Evolutionary conservation across 2,113 vertebrate genomes (phyloP).

Genomic region (Apteryx mantelli): DNA sequence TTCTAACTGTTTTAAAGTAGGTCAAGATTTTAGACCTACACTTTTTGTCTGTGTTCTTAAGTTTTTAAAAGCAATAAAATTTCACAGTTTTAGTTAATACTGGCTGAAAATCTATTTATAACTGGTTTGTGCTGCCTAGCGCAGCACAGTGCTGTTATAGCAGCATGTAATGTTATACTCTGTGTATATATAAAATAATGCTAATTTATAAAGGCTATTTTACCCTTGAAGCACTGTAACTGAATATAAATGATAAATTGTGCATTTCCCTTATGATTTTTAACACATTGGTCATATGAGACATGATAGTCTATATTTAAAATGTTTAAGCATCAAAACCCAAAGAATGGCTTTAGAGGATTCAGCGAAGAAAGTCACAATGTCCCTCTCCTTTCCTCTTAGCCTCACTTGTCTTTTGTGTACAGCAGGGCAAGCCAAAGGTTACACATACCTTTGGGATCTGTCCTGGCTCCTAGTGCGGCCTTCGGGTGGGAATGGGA

Average conservation of each 20-base stretch:
- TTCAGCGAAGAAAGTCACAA: background rate
- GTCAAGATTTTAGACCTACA: background rate
- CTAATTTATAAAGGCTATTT: background rate
- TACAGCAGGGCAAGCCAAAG: background rate
- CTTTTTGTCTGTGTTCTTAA: background rate
- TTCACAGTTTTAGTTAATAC: background rate
- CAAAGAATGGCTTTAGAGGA: background rate
- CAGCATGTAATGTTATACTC: background rate
- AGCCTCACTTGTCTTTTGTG: background rate
- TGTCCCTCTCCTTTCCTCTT: background rate
- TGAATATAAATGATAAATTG: background rate
- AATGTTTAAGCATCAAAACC: background rate
- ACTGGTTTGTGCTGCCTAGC: background rate
- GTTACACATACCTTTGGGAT: background rate
- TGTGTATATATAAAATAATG: background rate
- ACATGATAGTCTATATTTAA: background rate
- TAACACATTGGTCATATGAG: background rate
- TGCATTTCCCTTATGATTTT: background rate
- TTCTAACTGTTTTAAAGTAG: background rate
- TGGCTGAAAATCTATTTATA: background rate
- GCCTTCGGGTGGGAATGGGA: background rate
- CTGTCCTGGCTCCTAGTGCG: background rate
- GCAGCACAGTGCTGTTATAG: background rate
- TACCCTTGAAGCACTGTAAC: background rate
- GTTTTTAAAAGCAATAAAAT: background rate